Percentiles rank a stretch among this genome's conserved stretches.
phyloP scores from a whole-genome alignment of 2,797 vertebrate species.

The Schizopygopsis malacanthus region DNA sequence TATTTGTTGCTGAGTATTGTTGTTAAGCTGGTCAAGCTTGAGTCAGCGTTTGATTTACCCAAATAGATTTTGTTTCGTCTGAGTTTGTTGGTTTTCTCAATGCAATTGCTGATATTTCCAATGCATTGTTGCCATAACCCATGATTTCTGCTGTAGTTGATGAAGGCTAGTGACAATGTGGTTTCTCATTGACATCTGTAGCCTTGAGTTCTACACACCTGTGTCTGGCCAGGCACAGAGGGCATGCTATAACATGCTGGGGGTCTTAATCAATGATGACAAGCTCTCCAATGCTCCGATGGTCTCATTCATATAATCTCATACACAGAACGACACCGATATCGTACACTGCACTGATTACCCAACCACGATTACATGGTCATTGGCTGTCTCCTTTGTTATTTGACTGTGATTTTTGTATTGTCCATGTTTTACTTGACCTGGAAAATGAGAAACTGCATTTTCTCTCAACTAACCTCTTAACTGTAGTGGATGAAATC shows the following conservation, averaged over 20 bases:
- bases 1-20: conserved; percentile 72
- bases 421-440: conserved; percentile 74
- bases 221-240: conserved; percentile 67
- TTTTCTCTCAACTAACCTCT: conserved; percentile 82
- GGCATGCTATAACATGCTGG: conserved; percentile 68
- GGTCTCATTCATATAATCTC: conserved; percentile 67
- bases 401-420: conserved; percentile 80
- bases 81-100: conserved; percentile 77
- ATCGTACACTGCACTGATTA: conserved; percentile 38
- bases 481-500: conserved; percentile 82
- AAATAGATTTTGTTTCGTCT: conserved; percentile 74
- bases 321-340: conserved; percentile 54
- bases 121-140: conserved; percentile 81
- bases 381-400: conserved; percentile 67
- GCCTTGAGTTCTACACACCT: conserved; percentile 66
- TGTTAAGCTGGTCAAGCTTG: conserved; percentile 68
- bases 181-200: conserved; percentile 86
- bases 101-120: conserved; percentile 81
- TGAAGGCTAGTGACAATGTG: conserved; percentile 81
- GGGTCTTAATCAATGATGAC: conserved; percentile 69
- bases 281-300: conserved; percentile 69
- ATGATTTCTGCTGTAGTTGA: conserved; percentile 77
- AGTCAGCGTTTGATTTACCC: conserved; percentile 74
- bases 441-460: conserved; percentile 84
- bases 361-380: conserved; percentile 62